Evolutionary conservation across 2,797 vertebrate species (phyloP), one percentile per base, ranked within the genome.

Genomic region (Acrossocheilus fasciatus): DNA sequence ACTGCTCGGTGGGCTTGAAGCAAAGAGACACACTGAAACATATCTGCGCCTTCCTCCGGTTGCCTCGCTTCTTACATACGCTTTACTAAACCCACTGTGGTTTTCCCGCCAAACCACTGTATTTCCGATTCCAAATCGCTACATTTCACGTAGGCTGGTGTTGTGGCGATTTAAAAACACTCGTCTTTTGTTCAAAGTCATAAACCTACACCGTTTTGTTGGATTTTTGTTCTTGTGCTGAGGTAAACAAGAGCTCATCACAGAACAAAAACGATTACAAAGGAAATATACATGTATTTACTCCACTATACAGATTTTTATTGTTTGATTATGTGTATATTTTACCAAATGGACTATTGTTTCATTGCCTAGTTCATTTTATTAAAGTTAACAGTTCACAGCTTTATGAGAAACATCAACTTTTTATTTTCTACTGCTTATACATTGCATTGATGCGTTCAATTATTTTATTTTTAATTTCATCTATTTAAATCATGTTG

Each of bases 1-100:
- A 93, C 92, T 91, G 91, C 93, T 94, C 91, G 91, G 95, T 95
- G 93, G 93, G 93, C 91, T 92, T 83, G 92, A 93, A 93, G 93
- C 93, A 81, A 92, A 91, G 91, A 92, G 92, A 94, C 90, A 91
- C 91, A 80, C 86, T 89, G 89, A 86, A 90, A 85, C 87, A 88
- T 83, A 86, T 90, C 79, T 70, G 62, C 70, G 78, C 30, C 39
- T 87, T 85, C 50, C 59, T 83, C 52, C 66, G 83, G 74, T 77
- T 50, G 62, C 64, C 34, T 62, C 26, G 57, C 57, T 86, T 80
- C 64, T 74, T 41, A 41, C 57, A 45, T 17, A 23, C 62, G 57
- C 69, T 43, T 74, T 62, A 47, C 17, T 64, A 83, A 75, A 72
- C 54, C 64, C 34, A 77, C 78, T 2, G 50, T 18, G 43, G 72